Percentiles rank a stretch among this genome's conserved stretches.
These are phyloP conservation scores for Phylloscopus collybita DNA, from an alignment of 2,797 vertebrate species.

Conservation along the genomic window DNA sequence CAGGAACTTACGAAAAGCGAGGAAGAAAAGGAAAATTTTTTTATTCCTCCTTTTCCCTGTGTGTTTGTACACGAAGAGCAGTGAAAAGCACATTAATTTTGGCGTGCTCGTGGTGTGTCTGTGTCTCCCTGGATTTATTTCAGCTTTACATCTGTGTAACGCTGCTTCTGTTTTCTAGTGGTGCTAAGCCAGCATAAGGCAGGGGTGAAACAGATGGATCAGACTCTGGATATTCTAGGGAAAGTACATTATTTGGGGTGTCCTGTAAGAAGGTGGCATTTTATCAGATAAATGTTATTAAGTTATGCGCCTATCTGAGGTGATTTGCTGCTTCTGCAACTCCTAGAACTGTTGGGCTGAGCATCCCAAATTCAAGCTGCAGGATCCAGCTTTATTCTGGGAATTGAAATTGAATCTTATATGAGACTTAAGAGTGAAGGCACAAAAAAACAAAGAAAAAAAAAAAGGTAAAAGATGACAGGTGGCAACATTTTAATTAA, in stretches of 20 bases:
- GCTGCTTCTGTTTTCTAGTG: background rate
- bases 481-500: background rate
- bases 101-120: slow-evolving; percentile 35
- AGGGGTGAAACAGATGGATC: slow-evolving; percentile 27
- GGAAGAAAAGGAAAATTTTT: slow-evolving; percentile 12
- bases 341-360: background rate
- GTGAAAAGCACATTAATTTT: slow-evolving; percentile 68
- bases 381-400: background rate
- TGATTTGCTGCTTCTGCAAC: background rate
- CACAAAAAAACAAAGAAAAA: background rate
- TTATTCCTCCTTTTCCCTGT: slow-evolving; percentile 17
- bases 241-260: slow-evolving; percentile 47
- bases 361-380: background rate
- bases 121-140: slow-evolving; percentile 46
- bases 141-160: background rate
- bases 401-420: background rate
- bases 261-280: slow-evolving; percentile 47
- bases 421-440: background rate
- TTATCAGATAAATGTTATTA: slow-evolving; percentile 61
- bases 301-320: background rate
- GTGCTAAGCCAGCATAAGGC: slow-evolving; percentile 21
- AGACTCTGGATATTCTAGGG: background rate
- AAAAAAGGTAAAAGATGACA: background rate
- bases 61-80: slow-evolving; percentile 59
- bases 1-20: slow-evolving; percentile 42